Base-by-base conservation (phyloP, 2,797 vertebrate genomes). In the Oceanodroma leucorhoa region DNA sequence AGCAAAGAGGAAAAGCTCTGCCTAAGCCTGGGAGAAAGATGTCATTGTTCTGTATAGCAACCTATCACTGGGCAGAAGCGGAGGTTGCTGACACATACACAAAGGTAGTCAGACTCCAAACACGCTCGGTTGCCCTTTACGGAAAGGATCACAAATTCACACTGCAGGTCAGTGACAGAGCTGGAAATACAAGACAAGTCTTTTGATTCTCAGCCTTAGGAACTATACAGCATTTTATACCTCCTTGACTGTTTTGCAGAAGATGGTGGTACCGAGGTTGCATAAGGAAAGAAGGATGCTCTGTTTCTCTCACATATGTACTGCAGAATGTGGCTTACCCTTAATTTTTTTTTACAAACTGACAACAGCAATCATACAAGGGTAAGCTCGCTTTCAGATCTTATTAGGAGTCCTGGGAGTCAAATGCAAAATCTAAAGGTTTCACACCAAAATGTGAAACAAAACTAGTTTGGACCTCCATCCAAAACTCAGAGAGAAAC, bases 21-120 rank as follows among this genome's bases (percentile, higher is more conserved):
- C 48, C 69, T 83, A 67, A 87, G 73, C 78, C 65, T 83, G 30
- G 19, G 45, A 94, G 57, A 94, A 94, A 71, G 82, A 55, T 85
- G 51, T 46, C n/a, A 15, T 65, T 89, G 61, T 58, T 80, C 18
- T 27, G 30, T 51, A 70, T 18, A 94, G 82, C 71, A 92, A 24
- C 50, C 71, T 78, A 71, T 80, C 64, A 61, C 30, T 2, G 7
- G 14, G 69, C 66, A 80, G 78, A 29, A 71, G 20, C 3, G 2
- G 71, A 81, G 50, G 22, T 13, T 67, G 65, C 61, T 87, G 87
- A 83, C 71, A 92, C 89, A 85, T 43, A 72, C 53, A 85, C 53
- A 80, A 64, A 81, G 20, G 50, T 29, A 61, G 60, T 67, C 83
- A 80, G 73, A 67, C 53, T 73, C 48, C 23, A 89, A 54, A 82